A percentile compares a stretch with the other conserved stretches of the same genome.
Evolutionary conservation across 2,888 invertebrate genomes (phyloP).

Genomic region (Drosophila mettleri): DNA sequence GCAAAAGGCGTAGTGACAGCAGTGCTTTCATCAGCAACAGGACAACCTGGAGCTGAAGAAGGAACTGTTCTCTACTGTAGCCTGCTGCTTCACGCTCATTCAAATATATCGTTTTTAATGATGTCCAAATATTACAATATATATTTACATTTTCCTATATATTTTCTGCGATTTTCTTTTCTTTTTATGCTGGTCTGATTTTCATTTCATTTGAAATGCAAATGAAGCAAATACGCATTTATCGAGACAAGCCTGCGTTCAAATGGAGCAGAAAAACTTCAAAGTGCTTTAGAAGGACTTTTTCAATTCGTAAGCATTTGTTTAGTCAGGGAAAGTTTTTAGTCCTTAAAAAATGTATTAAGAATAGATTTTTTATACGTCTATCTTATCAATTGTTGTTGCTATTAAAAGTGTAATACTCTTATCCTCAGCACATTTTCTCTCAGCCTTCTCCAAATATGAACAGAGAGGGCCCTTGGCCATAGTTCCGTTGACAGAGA

Average conservation of each 20-base stretch:
- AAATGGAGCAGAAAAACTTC: constrained; percentile 57
- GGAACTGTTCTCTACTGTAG: neutral
- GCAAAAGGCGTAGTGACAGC: constrained; percentile 66
- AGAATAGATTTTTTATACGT: constrained; percentile 1
- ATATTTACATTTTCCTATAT: constrained; percentile 38
- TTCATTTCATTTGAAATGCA: constrained; percentile 78
- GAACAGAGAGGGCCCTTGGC: constrained; percentile 25
- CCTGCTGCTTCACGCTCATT: constrained; percentile 56
- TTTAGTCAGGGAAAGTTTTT: constrained; percentile 67
- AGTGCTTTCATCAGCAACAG: constrained; percentile 37
- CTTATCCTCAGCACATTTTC: neutral
- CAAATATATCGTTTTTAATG: constrained; percentile 82
- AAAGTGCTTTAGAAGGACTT: constrained; percentile 57
- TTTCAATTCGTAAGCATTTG: constrained; percentile 51
- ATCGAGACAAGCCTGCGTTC: constrained; percentile 7
- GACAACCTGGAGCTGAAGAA: neutral
- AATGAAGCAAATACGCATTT: constrained; percentile 71
- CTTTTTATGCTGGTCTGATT: constrained; percentile 78
- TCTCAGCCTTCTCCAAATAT: neutral
- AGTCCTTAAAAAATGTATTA: constrained; percentile 42
- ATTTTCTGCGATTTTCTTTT: constrained; percentile 42
- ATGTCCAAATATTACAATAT: constrained; percentile 75
- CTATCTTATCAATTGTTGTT: neutral
- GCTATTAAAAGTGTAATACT: neutral
- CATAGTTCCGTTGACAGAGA: constrained; percentile 11